Evolutionary conservation across 2,888 invertebrate species (phyloP).

Genomic region (Poecilobothrus nobilitatus): DNA sequence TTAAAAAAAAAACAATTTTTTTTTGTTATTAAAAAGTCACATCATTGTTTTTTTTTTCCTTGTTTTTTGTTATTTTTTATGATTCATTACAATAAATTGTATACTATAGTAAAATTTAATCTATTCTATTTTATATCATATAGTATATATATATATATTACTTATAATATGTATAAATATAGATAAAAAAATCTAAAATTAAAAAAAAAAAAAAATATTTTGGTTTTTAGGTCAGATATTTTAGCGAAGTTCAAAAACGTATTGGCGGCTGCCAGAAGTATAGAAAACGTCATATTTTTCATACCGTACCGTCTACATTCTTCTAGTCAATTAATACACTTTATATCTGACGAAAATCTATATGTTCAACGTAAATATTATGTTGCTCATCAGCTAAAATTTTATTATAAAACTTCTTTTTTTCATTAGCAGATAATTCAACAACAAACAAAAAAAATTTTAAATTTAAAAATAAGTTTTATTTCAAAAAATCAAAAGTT

Average conservation of each 20-base stretch:
- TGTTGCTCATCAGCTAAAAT: background rate
- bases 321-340: background rate
- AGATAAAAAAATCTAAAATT: too few species aligned
- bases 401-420: background rate
- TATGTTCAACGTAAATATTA: background rate
- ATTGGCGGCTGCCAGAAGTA: background rate
- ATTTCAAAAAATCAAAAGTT: too few species aligned
- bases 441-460: too few species aligned
- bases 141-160: background rate
- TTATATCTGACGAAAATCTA: background rate
- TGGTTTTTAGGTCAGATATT: constrained; percentile 4
- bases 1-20: too few species aligned
- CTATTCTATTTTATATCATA: background rate
- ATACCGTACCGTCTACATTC: background rate
- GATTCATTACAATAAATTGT: too few species aligned
- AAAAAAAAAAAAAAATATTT: background rate
- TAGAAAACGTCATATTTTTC: background rate
- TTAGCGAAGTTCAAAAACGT: constrained; percentile 3
- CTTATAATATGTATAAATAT: too few species aligned
- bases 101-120: background rate
- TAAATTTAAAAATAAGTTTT: too few species aligned
- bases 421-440: too few species aligned
- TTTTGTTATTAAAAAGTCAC: too few species aligned
- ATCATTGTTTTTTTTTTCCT: too few species aligned
- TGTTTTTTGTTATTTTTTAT: too few species aligned